Evolutionary conservation across 2,797 vertebrate genomes (phyloP), one percentile per base, ranked within the genome.

Genomic region (Chelon labrosus): DNA sequence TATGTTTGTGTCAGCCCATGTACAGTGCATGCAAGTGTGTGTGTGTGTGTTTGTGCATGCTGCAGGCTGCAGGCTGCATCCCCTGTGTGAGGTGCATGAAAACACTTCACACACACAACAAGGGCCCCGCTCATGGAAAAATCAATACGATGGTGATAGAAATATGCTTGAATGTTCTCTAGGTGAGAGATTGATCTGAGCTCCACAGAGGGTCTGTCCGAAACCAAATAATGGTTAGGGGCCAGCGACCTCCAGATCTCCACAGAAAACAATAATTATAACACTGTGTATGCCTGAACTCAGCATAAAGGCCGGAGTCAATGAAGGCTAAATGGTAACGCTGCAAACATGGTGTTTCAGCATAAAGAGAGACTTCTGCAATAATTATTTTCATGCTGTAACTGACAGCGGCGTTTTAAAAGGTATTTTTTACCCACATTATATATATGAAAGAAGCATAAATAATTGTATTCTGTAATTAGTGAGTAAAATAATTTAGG

Each of bases 211-310:
- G 89, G 75, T 91, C 88, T 85, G 88, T 89, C 90, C 89, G 89
- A 94, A 94, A 91, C 88, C 88, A 94, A 95, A 91, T 94, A 95
- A 95, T 94, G 93, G 94, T 95, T 94, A 95, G 91, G 86, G 94
- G 94, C 90, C 92, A 91, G 87, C 75, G 91, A 94, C 93, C 93
- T 79, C 85, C 85, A 85, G 84, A 90, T 90, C 90, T 92, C 89
- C 75, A 86, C 92, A 90, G 88, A 92, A 93, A 94, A 85, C 90
- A 91, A 92, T 95, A 94, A 95, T 94, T 93, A 94, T 84, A 89
- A 89, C 83, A 77, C 70, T 31, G 75, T 51, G 59, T 79, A 90
- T 84, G 87, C 85, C 71, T 80, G 79, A 73, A 88, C 89, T 89
- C 85, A 89, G 88, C 87, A 93, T 88, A 90, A 92, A 88, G 87